Conservation (phyloP, 1,140 invertebrate genomes). For the Polyergus mexicanus region DNA sequence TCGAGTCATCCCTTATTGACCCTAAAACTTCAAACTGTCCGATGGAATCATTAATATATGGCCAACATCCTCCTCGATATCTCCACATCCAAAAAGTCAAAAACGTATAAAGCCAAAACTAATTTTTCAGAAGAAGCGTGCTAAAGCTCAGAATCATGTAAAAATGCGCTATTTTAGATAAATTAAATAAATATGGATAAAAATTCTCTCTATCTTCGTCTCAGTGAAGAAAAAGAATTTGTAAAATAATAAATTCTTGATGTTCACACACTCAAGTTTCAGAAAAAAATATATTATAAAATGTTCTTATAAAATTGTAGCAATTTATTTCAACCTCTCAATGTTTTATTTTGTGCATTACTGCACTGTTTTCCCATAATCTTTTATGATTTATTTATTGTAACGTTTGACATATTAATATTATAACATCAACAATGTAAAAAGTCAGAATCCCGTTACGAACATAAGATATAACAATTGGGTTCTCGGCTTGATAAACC, state of each 20-base stretch:
- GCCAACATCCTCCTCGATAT: neutral
- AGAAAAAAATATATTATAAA: neutral
- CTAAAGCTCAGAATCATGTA: neutral
- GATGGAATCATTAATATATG: constrained; percentile 21
- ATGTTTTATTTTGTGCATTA: neutral
- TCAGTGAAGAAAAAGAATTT: neutral
- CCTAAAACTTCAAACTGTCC: constrained; percentile 1
- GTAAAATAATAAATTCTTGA: neutral
- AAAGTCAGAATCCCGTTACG: neutral
- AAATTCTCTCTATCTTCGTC: neutral
- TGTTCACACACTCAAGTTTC: neutral
- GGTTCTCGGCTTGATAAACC: constrained; percentile 8
- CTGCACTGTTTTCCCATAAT: neutral
- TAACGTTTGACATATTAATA: neutral
- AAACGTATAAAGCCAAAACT: neutral
- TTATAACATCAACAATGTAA: neutral
- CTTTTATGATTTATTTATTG: neutral
- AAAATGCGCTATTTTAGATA: neutral
- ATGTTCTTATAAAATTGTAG: neutral
- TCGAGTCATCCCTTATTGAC: constrained; percentile 5
- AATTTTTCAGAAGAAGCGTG: neutral
- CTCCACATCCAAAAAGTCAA: neutral
- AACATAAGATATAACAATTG: constrained; percentile 2
- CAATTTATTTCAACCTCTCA: neutral
- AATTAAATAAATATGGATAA: neutral